Conservation (phyloP, 2,888 invertebrate genomes). For the Ormyrus labotus region DNA sequence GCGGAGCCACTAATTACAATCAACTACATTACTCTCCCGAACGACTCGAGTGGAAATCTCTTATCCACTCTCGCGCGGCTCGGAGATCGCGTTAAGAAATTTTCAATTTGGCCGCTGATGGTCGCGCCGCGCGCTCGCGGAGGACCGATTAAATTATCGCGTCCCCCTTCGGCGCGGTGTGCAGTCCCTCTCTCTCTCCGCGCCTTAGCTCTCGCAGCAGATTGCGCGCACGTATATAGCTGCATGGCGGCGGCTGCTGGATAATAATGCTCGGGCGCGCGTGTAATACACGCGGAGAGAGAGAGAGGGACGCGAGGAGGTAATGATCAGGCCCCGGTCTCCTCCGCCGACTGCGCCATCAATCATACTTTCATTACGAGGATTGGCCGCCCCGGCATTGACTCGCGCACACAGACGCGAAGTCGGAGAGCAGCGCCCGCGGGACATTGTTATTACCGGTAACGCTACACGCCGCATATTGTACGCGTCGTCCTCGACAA, state of each 20-base stretch:
- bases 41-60: no score
- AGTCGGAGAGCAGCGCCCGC: conserved; percentile 60
- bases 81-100: conserved; percentile 37
- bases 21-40: no score
- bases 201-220: background rate
- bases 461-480: conserved; percentile 47
- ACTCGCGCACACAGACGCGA: conserved; percentile 54
- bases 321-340: conserved; percentile 66
- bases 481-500: conserved; percentile 5
- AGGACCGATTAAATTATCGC: conserved; percentile 48
- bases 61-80: no score
- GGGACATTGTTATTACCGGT: conserved; percentile 69
- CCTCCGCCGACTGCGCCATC: conserved; percentile 67
- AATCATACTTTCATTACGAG: conserved; percentile 76
- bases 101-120: conserved; percentile 43
- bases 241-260: background rate
- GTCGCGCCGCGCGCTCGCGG: background rate
- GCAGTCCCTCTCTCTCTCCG: conserved; percentile 7
- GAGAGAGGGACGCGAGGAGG: conserved; percentile 53
- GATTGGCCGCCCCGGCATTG: conserved; percentile 71
- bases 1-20: no score
- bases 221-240: conserved; percentile 9
- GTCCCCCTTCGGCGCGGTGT: conserved; percentile 5
- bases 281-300: conserved; percentile 22
- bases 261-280: conserved; percentile 46